phyloP scores from a whole-genome alignment of 2,797 vertebrate species.

The Onychomys torridus region DNA sequence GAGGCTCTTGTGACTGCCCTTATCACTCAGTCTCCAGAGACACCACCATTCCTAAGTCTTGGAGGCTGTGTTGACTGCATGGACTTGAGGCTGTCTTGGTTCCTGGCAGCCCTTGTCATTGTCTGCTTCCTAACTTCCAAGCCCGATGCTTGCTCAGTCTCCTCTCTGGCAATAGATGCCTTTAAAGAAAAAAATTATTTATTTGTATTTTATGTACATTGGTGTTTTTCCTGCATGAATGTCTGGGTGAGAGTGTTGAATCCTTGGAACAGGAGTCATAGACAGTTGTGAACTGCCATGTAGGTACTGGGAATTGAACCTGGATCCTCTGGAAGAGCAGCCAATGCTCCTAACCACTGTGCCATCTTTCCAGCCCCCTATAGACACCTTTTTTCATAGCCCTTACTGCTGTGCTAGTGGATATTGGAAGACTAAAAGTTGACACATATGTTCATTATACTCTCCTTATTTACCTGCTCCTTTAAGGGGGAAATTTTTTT shows the following conservation, averaged over 20 bases:
- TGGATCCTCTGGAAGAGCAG: too few species aligned
- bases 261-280: too few species aligned
- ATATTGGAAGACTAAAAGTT: neutral
- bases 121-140: neutral
- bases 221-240: too few species aligned
- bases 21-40: neutral
- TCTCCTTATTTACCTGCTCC: neutral
- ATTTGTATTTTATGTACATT: too few species aligned
- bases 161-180: neutral
- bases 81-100: neutral
- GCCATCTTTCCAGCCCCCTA: too few species aligned
- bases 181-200: neutral
- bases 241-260: too few species aligned
- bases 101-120: neutral
- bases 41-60: neutral
- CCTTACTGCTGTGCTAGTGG: neutral
- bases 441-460: neutral
- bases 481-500: neutral
- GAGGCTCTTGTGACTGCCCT: neutral
- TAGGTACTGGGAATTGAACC: too few species aligned
- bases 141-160: neutral
- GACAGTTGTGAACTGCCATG: too few species aligned
- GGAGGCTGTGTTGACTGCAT: rapidly evolving
- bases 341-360: too few species aligned
- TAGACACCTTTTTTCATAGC: too few species aligned